Base-by-base conservation (phyloP, 2,797 vertebrate genomes). In the Craterocephalus amniculus region DNA sequence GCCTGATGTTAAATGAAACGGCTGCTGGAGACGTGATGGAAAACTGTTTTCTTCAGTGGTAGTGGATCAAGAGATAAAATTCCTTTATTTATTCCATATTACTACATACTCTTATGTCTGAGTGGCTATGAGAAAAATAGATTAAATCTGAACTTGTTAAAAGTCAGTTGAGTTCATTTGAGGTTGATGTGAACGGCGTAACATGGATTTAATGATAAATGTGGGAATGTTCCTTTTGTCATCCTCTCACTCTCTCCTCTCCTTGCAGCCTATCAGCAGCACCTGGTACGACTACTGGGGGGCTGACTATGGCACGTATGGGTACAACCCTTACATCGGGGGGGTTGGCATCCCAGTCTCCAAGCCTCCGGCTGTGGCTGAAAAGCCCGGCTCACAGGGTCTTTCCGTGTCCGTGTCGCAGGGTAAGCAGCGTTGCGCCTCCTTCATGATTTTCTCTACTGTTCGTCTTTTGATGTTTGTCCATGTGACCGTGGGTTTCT, bases 231-330 rank as follows among this genome's bases (percentile, higher is more conserved):
- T 31, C 0, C 22, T 10, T 51, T 60, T 2, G 26, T 45, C 1
- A 48, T 55, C 56, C 12, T 57, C 31, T 70, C 69, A 14, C 0
- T 38, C 34, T 18, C 43, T 45, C 20, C 0, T 45, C 16, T n/a
- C 1, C 43, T 9, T 45, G 43, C 81, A 99, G 98, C 98, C 98
- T 55, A 99, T 99, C 92, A 99, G 98, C 94, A 99, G 97, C 89
- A 99, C 98, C 4, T 99, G 98, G 98, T 99, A 99, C 5, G 98
- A 99, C 91, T 99, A 99, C 86, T 99, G 98, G 98, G 98, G 98
- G 48, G 95, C 97, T 22, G 98, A 99, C 88, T 99, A 98, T 76
- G 97, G 96, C 48, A 97, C 97, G 0, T 99, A 99, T 64, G 98
- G 97, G 87, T 99, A 99, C 90, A 99, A 98, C 87, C 97, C 97